Evolutionary conservation across 37 sponge, comb jelly and placozoan genomes (phyloP), one percentile per base, ranked within the genome.

Genomic region (Ianthella basta): DNA sequence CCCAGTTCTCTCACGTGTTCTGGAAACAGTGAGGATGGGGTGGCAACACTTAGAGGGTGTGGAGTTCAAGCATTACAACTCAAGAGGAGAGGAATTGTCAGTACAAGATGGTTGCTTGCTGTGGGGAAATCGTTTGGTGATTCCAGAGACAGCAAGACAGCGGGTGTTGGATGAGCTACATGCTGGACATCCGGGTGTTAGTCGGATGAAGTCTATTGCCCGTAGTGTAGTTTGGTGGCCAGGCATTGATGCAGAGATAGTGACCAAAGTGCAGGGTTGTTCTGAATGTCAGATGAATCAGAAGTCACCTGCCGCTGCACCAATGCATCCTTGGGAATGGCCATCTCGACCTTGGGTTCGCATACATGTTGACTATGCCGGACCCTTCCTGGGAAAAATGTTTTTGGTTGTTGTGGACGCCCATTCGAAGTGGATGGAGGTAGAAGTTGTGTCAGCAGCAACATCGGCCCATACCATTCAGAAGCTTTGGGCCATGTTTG

Each of bases 341-440:
- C 81, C 81, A 55, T 14, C 41, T n/a, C 81, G 8, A 55, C 81
- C 81, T 13, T 80, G 81, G 81, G 56, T 8, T 1, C 55, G 81
- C 21, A 3, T 80, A 3, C 81, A 80, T 27, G 12, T 55, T 25
- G 81, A 80, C 8, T 80, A 80, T 38, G 81, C 81, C 2, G 81
- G n/a, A 23, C 81, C 81, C 55, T 55, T 40, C 53, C 6, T 55
- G 30, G 57, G 81, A 3, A 64, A 82, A 35, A 80, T 80, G 80
- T 80, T 84, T 5, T 24, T 84, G 5, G 25, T 84, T 20, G 72
- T 84, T 4, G 40, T 85, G 4, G 86, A 85, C 39, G 79, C 86
- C 30, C 65, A 21, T 15, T 56, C 78, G 24, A 85, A 85, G 57
- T 85, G 86, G 79, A 12, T 85, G 79, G 79, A 85, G 18, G 38